Evolutionary conservation across 2,888 invertebrate genomes (phyloP), one percentile per base, ranked within the genome.

Genomic region (Thereva nobilitata): DNA sequence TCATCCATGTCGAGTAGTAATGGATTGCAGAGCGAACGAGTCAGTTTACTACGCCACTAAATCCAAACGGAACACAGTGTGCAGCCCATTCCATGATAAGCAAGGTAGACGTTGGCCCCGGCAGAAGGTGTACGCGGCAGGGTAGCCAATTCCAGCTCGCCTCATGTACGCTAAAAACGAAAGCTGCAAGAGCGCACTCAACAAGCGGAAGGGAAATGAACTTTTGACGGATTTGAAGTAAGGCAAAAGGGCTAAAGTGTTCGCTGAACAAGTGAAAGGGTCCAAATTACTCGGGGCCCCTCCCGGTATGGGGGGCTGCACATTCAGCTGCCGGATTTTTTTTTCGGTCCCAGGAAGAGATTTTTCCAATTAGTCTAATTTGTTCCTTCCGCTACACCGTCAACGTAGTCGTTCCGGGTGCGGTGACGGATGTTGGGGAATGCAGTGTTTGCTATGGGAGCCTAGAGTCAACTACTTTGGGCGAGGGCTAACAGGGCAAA

Each of bases 361-460:
- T 71, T 71, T 71, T 71, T 71, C 71, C 71, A 71, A 71, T 71
- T 71, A 71, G 71, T 71, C 71, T 71, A 71, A 71, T 71, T 71
- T 71, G 71, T 71, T 70, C 71, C 68, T 71, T 69, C 71, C 71
- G 71, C 68, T 68, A 47, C 68, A 61, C 57, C 57, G 42, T 37
- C 52, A 49, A 66, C 68, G 52, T 50, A 54, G 64, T 67, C 69
- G 64, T 67, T 66, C 67, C 66, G 64, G 61, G 41, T 40, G 47
- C 40, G 35, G 47, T 56, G 49, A 7, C 34, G 9, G 54, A 45
- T 50, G 49, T 40, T 53, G 47, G 23, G 23, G 23, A 23, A 23
- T 23, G 23, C 23, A 23, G 23, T 23, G 23, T 23, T 23, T 23
- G 23, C 23, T 23, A 23, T 23, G 23, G 23, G 23, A 23, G 23